Percentiles rank a stretch among this genome's conserved stretches.
Conservation (phyloP, 2,888 invertebrate genomes). For the Rhaphigaster nebulosa region DNA sequence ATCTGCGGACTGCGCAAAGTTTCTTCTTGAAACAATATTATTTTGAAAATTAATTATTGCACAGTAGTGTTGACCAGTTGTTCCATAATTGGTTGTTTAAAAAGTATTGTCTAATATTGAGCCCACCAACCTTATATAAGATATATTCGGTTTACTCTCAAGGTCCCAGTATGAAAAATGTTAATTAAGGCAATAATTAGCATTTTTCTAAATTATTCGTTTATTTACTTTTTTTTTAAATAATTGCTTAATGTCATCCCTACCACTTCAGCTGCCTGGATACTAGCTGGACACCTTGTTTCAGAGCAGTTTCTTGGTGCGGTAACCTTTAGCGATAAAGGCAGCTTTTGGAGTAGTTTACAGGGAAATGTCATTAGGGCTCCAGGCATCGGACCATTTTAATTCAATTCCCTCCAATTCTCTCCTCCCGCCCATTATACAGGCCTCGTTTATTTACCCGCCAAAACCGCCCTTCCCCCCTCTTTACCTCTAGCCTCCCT, state of each 20-base stretch:
- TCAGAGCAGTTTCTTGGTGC: background rate
- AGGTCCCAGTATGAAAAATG: too few relatives aligned
- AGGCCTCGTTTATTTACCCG: slow-evolving; percentile 22
- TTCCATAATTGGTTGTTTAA: too few relatives aligned
- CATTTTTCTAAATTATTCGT: too few relatives aligned
- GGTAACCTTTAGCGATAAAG: background rate
- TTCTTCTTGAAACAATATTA: too few relatives aligned
- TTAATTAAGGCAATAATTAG: too few relatives aligned
- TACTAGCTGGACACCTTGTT: background rate
- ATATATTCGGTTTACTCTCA: too few relatives aligned
- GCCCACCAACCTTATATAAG: too few relatives aligned
- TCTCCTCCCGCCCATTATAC: background rate
- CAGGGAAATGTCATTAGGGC: slow-evolving; percentile 37
- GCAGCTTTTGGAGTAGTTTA: slow-evolving; percentile 40
- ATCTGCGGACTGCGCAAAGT: too few relatives aligned
- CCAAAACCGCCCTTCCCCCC: background rate
- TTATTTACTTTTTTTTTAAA: background rate
- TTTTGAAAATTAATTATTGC: too few relatives aligned
- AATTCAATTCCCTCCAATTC: slow-evolving; percentile 20
- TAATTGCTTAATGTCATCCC: background rate
- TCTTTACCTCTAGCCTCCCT: background rate
- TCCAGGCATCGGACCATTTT: slow-evolving; percentile 36
- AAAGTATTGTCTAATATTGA: too few relatives aligned
- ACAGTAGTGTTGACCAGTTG: too few relatives aligned
- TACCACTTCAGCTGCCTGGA: background rate